Percentiles rank a stretch among this genome's conserved stretches.
These are phyloP conservation scores for Takifugu rubripes DNA, from an alignment of 2,797 vertebrate species.

Conservation along the genomic window DNA sequence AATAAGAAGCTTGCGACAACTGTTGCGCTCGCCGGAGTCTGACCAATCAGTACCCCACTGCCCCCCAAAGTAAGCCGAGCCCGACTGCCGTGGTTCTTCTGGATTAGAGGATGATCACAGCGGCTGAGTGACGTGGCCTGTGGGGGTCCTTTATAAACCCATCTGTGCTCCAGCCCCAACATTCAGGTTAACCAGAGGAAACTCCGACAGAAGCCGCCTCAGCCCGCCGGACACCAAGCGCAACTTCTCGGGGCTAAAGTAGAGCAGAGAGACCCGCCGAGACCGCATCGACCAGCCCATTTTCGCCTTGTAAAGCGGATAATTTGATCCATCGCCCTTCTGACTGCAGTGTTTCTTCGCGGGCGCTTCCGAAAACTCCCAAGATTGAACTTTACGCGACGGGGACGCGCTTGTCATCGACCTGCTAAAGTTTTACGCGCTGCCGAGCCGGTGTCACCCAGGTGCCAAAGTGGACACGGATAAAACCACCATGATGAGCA, in stretches of 20 bases:
- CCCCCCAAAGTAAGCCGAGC: slow-evolving; percentile 58
- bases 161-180: slow-evolving; percentile 55
- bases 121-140: slow-evolving; percentile 75
- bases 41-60: slow-evolving; percentile 65
- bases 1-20: slow-evolving; percentile 72
- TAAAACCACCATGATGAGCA: slow-evolving; percentile 79
- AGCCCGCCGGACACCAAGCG: slow-evolving; percentile 41
- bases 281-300: slow-evolving; percentile 26
- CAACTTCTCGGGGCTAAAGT: slow-evolving; percentile 22
- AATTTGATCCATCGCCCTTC: slow-evolving; percentile 63
- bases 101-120: slow-evolving; percentile 76
- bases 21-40: slow-evolving; percentile 52
- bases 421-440: slow-evolving; percentile 50
- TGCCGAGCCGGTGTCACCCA: slow-evolving; percentile 43
- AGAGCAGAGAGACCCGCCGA: slow-evolving; percentile 5
- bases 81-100: slow-evolving; percentile 50
- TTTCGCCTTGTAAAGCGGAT: slow-evolving; percentile 60
- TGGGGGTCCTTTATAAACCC: slow-evolving; percentile 69
- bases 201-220: slow-evolving; percentile 38
- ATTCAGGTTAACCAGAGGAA: slow-evolving; percentile 47
- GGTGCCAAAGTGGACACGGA: slow-evolving; percentile 64
- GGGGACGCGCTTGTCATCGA: slow-evolving; percentile 49
- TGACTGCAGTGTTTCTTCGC: slow-evolving; percentile 62
- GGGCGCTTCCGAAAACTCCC: slow-evolving; percentile 59
- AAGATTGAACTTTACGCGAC: slow-evolving; percentile 53